A percentile compares a stretch with the other conserved stretches of the same genome.
Conservation (phyloP, 2,113 vertebrate species). For the Oophaga pumilio region DNA sequence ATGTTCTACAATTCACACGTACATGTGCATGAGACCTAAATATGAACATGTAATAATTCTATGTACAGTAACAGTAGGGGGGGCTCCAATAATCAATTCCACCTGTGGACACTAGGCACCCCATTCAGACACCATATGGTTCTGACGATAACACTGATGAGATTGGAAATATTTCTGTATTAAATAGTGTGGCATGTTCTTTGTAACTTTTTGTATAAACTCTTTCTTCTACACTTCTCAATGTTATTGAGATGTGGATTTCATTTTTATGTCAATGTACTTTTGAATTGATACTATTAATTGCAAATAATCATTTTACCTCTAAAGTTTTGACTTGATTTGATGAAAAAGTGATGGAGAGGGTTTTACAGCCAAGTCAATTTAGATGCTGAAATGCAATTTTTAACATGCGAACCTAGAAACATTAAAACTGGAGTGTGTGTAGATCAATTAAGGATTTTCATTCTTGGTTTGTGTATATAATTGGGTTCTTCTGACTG, state of each 20-base stretch:
- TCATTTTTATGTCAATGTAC: slow-evolving; percentile 10
- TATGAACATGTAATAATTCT: no score
- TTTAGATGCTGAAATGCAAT: slow-evolving; percentile 48
- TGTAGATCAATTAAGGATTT: slow-evolving; percentile 51
- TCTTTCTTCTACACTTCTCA: background rate
- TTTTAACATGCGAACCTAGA: slow-evolving; percentile 2
- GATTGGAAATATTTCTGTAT: no score
- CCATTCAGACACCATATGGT: no score
- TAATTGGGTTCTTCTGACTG: slow-evolving; percentile 51
- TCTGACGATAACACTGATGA: no score
- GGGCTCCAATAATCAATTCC: no score
- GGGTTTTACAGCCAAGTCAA: background rate
- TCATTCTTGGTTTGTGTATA: slow-evolving; percentile 48
- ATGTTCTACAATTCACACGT: no score
- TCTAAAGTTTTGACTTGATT: slow-evolving; percentile 25
- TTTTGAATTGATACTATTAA: slow-evolving; percentile 22
- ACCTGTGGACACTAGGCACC: no score
- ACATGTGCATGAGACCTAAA: no score
- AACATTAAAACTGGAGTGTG: slow-evolving; percentile 32
- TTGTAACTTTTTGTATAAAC: background rate
- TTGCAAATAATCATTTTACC: slow-evolving; percentile 32
- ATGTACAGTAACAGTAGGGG: no score
- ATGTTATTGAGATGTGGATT: slow-evolving; percentile 3
- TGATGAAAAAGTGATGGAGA: background rate
- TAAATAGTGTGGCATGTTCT: no score